A percentile compares a stretch with the other conserved stretches of the same genome.
These are phyloP conservation scores for Bombus picipes DNA, from an alignment of 1,140 invertebrate genomes.

Conservation along the genomic window DNA sequence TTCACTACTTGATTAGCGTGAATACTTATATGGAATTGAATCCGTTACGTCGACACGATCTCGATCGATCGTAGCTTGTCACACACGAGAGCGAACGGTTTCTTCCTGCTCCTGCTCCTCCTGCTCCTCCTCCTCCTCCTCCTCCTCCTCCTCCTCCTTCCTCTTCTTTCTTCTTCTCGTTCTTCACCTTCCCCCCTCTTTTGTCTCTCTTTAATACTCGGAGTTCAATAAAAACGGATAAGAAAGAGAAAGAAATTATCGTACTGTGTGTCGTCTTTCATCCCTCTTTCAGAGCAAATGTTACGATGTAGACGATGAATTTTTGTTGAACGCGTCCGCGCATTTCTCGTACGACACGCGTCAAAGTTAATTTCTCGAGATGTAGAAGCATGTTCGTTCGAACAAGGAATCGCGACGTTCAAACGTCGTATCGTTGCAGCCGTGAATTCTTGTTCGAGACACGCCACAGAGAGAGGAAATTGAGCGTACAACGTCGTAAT, in stretches of 20 bases:
- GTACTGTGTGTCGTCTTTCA: background rate
- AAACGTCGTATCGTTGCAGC: background rate
- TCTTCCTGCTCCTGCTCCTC: background rate
- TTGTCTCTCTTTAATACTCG: background rate
- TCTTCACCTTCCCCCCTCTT: background rate
- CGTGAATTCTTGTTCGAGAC: background rate
- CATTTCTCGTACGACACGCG: background rate
- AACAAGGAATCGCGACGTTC: background rate
- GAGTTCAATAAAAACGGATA: background rate
- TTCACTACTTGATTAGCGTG: slow-evolving; percentile 32
- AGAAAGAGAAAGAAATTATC: background rate
- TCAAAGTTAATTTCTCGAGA: background rate
- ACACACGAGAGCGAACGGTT: background rate
- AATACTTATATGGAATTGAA: slow-evolving; percentile 1
- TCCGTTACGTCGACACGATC: slow-evolving; percentile 3
- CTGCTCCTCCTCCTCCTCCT: background rate
- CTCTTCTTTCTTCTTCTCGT: background rate
- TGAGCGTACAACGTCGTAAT: slow-evolving; percentile 2
- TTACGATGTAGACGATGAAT: slow-evolving; percentile 13
- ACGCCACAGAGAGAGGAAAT: background rate
- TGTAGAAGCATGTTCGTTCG: background rate
- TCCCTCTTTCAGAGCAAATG: background rate
- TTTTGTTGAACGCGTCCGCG: background rate
- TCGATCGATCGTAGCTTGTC: background rate
- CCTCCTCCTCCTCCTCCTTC: too few relatives aligned